A percentile compares a stretch with the other conserved stretches of the same genome.
Conservation (phyloP, 2,888 invertebrate genomes). For the Neoaliturus tenellus region DNA sequence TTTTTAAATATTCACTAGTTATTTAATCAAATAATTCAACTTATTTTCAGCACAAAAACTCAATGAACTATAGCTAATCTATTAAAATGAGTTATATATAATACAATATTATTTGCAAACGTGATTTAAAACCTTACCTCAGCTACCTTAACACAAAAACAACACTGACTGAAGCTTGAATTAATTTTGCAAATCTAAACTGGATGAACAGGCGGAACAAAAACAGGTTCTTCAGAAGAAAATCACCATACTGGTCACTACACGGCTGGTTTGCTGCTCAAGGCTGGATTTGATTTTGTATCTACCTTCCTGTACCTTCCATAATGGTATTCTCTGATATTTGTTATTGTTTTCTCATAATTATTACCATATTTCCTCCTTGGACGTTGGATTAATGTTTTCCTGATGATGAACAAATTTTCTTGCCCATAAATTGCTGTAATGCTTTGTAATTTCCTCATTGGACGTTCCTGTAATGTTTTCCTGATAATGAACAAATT, state of each 20-base stretch:
- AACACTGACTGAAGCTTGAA: not conserved
- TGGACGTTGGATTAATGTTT: too few relatives aligned
- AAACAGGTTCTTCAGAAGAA: not conserved
- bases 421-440: too few relatives aligned
- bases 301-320: not conserved
- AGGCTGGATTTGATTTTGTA: not conserved
- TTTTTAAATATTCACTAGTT: too few relatives aligned
- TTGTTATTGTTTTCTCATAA: not conserved
- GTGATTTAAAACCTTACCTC: not conserved
- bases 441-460: too few relatives aligned
- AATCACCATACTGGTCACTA: not conserved
- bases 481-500: too few relatives aligned
- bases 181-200: not conserved
- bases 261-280: not conserved
- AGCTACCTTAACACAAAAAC: not conserved
- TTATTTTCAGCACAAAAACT: not conserved
- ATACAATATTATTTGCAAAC: too few relatives aligned
- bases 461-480: too few relatives aligned
- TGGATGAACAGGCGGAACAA: not conserved
- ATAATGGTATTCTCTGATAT: not conserved
- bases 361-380: not conserved
- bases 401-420: too few relatives aligned
- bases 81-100: not conserved
- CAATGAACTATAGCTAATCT: not conserved
- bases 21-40: too few relatives aligned